Base-by-base conservation (phyloP, 2,797 vertebrate species). In the Gambelia wislizenii region DNA sequence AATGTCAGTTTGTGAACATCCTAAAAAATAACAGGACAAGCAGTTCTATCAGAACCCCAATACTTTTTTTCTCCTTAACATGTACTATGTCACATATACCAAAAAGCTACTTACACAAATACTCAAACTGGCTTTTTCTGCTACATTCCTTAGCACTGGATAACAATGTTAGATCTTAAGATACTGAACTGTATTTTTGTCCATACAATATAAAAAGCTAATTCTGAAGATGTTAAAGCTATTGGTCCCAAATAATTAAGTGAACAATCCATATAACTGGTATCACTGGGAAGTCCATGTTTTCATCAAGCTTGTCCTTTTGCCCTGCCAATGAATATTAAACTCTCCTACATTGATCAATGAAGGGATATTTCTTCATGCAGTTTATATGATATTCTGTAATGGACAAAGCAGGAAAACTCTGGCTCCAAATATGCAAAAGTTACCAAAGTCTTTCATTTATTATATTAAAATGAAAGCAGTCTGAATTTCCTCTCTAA, bases 51-150 rank as follows among this genome's bases (percentile, higher is more conserved):
- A 93, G 92, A 93, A 92, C 78, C 87, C 87, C 69, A 5, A 91
- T 84, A 88, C 91, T 89, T 89, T 92, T 89, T 92, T 93, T 91
- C 91, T 93, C 89, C 84, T 92, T 61, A 91, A 84, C 89, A 72
- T 49, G 70, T 89, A 90, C 93, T 94, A 91, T 89, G 91, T 85
- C 92, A 91, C 0, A 83, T 75, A 90, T 93, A 92, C 25, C 92
- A 90, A 91, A 93, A 85, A 89, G 36, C 77, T 94, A 94, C 90
- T 94, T 94, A 91, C 91, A 95, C 44, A 94, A 85, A 95, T 94
- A 93, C 91, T 93, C 87, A 92, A 89, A 93, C 78, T 82, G 80
- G 92, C 76, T 89, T 88, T 88, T 94, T 91, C 74, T 83, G 14
- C 82, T 91, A 86, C 88, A 90, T 83, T 95, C 80, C 85, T 90